Evolutionary conservation across 1,140 invertebrate species (phyloP).

Genomic region (Ruditapes philippinarum): DNA sequence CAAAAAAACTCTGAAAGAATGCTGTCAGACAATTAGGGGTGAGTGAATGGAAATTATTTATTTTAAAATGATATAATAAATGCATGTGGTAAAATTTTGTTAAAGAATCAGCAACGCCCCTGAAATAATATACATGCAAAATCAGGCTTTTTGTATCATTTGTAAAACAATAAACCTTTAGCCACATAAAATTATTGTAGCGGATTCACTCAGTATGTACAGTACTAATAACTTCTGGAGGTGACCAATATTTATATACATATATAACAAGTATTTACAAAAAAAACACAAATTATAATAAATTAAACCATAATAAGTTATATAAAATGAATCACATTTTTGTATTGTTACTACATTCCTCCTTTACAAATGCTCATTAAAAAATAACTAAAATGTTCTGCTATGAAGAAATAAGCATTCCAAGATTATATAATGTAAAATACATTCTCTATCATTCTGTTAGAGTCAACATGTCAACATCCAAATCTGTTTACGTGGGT

Average conservation of each 20-base stretch:
- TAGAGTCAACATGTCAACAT: slow-evolving; percentile 27
- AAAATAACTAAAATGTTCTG: slow-evolving; percentile 22
- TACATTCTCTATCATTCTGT: slow-evolving; percentile 37
- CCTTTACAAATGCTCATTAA: slow-evolving; percentile 10
- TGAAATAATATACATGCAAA: neutral
- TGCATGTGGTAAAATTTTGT: too few relatives aligned
- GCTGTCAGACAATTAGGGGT: too few relatives aligned
- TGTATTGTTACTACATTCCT: slow-evolving; percentile 23
- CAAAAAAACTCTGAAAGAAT: too few relatives aligned
- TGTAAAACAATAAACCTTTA: too few relatives aligned
- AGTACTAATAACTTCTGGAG: too few relatives aligned
- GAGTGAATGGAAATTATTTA: too few relatives aligned
- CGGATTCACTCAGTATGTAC: too few relatives aligned
- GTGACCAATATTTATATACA: neutral
- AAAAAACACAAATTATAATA: slow-evolving; percentile 1
- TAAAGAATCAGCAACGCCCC: neutral
- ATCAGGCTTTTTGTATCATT: neutral
- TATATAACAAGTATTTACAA: slow-evolving; percentile 6
- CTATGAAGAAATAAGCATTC: slow-evolving; percentile 27
- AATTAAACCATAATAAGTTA: slow-evolving; percentile 35
- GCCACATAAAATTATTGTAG: too few relatives aligned
- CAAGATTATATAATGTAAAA: slow-evolving; percentile 21
- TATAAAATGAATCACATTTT: slow-evolving; percentile 42
- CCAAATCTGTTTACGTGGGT: slow-evolving; percentile 42
- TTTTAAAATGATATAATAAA: too few relatives aligned